These are phyloP conservation scores for Enchytraeus crypticus DNA, from an alignment of 2,888 invertebrate genomes.

Conservation along the genomic window DNA sequence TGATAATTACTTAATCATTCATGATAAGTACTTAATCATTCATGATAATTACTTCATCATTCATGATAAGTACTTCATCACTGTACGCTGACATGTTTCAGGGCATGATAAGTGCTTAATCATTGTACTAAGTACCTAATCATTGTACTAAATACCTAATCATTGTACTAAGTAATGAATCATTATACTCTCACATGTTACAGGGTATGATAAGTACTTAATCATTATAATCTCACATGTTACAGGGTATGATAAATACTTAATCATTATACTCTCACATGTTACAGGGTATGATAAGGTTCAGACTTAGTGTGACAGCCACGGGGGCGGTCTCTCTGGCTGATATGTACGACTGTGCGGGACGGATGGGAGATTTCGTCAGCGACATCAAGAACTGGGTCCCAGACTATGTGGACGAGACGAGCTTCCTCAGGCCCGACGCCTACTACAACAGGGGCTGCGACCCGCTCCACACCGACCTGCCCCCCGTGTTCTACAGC, in stretches of 20 bases:
- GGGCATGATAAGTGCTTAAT: too few relatives aligned
- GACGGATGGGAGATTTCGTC: neutral
- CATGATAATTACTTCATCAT: too few relatives aligned
- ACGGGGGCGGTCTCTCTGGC: neutral
- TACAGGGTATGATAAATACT: neutral
- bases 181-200: too few relatives aligned
- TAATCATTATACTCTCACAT: neutral
- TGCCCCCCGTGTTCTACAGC: neutral
- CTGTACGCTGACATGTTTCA: too few relatives aligned
- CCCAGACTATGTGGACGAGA: neutral
- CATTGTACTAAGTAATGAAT: too few relatives aligned
- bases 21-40: too few relatives aligned
- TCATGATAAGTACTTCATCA: too few relatives aligned
- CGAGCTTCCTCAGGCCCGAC: neutral
- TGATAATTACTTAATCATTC: too few relatives aligned
- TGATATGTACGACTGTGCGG: neutral
- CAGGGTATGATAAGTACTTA: too few relatives aligned
- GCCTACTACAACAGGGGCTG: neutral
- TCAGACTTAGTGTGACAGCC: neutral
- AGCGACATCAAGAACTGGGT: conserved; percentile 2
- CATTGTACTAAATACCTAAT: too few relatives aligned
- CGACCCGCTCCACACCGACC: neutral
- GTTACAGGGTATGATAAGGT: neutral
- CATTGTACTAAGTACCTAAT: too few relatives aligned
- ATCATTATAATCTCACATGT: too few relatives aligned